Conservation (phyloP, 2,113 vertebrate species). For the Butastur rufipennis region DNA sequence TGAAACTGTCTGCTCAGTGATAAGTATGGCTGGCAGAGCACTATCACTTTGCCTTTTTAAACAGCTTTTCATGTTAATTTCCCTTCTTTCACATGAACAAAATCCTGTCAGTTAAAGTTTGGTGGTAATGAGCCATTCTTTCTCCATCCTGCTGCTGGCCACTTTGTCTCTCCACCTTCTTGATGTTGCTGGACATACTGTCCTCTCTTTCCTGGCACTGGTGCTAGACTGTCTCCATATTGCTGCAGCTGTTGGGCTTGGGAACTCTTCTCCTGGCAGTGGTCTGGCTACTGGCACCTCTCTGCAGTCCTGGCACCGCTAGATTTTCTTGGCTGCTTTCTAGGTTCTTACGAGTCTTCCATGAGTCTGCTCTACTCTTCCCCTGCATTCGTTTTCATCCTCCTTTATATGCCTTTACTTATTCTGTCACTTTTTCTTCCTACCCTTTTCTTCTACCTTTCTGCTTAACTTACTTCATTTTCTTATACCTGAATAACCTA, state of each 20-base stretch:
- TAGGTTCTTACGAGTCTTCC: neutral
- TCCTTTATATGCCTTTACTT: neutral
- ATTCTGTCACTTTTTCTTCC: neutral
- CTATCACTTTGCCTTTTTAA: neutral
- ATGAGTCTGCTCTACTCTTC: neutral
- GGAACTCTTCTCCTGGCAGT: neutral
- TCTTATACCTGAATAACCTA: neutral
- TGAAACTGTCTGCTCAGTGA: neutral
- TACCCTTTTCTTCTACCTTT: neutral
- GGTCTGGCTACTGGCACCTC: neutral
- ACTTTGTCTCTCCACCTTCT: neutral
- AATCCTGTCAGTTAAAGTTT: neutral
- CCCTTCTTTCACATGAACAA: neutral
- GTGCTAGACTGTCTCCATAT: neutral
- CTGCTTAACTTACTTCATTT: neutral
- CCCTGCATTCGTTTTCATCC: neutral
- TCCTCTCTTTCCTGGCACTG: neutral
- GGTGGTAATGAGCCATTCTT: neutral
- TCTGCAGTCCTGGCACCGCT: neutral
- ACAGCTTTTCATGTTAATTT: neutral
- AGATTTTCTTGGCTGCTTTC: neutral
- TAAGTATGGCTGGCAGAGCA: neutral
- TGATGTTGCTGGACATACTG: neutral
- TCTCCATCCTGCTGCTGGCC: neutral
- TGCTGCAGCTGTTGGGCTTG: neutral